Conservation (phyloP, 1,140 invertebrate genomes). For the Drosophila tani region DNA sequence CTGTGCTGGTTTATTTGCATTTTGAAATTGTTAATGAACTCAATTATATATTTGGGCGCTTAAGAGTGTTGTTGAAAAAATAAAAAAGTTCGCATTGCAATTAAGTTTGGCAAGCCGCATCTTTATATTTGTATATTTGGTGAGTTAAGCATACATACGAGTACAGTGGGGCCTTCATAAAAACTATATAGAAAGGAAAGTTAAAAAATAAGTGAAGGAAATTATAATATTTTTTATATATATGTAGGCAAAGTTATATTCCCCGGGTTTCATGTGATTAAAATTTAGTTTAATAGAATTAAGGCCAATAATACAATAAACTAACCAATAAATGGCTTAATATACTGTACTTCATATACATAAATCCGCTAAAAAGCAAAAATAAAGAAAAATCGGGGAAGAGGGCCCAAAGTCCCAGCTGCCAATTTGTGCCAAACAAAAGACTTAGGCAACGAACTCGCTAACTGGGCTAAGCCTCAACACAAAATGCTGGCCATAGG, state of each 20-base stretch:
- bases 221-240: too few species aligned
- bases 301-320: too few species aligned
- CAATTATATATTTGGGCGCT: conserved; percentile 42
- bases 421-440: conserved; percentile 55
- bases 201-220: too few species aligned
- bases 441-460: conserved; percentile 79
- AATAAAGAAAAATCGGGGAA: not conserved
- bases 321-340: not conserved
- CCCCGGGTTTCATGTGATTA: too few species aligned
- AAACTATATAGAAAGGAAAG: too few species aligned
- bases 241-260: not conserved
- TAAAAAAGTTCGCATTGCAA: conserved; percentile 40
- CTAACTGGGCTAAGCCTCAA: conserved; percentile 51
- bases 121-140: conserved; percentile 20
- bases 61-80: conserved; percentile 20
- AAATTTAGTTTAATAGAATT: not conserved
- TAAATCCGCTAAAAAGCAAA: conserved; percentile 1
- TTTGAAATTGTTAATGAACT: conserved; percentile 48
- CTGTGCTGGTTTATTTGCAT: conserved; percentile 42
- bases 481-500: conserved; percentile 45
- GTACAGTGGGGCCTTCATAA: not conserved
- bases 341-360: conserved; percentile 1
- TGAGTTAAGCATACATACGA: conserved; percentile 7
- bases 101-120: conserved; percentile 39
- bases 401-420: conserved; percentile 3